Evolutionary conservation across 2,888 invertebrate species (phyloP), one percentile per base, ranked within the genome.

Genomic region (Poecilus cupreus): DNA sequence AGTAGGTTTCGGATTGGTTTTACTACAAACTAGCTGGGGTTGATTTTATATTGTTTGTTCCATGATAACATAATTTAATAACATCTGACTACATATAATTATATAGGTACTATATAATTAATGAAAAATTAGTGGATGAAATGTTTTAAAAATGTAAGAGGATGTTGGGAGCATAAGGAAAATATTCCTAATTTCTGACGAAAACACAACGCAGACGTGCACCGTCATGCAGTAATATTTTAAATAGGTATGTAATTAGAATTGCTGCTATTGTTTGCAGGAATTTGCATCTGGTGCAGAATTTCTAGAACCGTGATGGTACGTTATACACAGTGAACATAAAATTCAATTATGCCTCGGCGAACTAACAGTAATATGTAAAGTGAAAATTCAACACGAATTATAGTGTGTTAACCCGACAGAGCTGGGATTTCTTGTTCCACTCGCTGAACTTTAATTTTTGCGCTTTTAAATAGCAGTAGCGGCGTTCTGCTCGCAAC

Each of bases 271-370:
- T 79, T 79, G 70, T 80, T 80, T 80, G 70, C 24, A 54, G 54
- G 54, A 70, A 80, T 80, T 80, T 80, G 80, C 80, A 80, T 72
- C 72, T 70, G 80, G 20, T 80, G 80, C 72, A 80, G 54, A 70
- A 80, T 51, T 80, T 70, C 54, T 57, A 32, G 39, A 72, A 43
- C 37, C 37, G 39, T 77, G 43, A 77, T 60, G 39, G 72, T 72
- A 51, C 70, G 80, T 37, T 72, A 49, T 79, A 77, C 46, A 77
- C 64, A 64, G 43, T 37, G 39, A 54, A 51, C 72, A 57, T 57
- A 54, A 70, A 80, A 80, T 80, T 80, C 72, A 80, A 80, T 80
- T 80, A 80, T 80, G 51, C 43, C 10, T 46, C 72, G 43, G 32
- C 68, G 49, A 79, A 68, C 68, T 43, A 49, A 46, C 68, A 54